Base-by-base conservation (phyloP, 2,888 invertebrate genomes). In the Archaeoteleia sp. region DNA sequence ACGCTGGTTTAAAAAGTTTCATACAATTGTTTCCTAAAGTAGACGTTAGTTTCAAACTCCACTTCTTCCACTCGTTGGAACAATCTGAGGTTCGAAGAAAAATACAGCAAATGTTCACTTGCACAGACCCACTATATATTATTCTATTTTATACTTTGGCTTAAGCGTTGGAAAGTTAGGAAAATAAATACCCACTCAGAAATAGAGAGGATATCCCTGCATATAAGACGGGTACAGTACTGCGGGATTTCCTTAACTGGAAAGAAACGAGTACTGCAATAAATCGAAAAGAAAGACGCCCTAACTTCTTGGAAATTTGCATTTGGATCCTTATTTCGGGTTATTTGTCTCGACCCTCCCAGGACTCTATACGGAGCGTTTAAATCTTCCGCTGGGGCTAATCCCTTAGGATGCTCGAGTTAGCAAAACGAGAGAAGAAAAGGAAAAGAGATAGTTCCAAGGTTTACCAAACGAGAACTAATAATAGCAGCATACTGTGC, bases 321-420 rank as follows among this genome's bases (percentile, higher is more conserved):
- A 80, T 79, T 72, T 68, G 71, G 60, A 74, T 74, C 76, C 75
- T 77, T 75, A 79, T 75, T 79, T 77, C 72, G 60, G 54, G 62
- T 74, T 75, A 76, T 78, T 78, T 76, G 75, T 77, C 76, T 72
- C 65, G 45, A 48, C 42, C 34, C 63, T 39, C 48, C 60, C 35
- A 48, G 57, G 46, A 67, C 53, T 60, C 45, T 42, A 43, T 60
- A 45, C 54, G 55, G 39, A 70, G 68, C 62, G 69, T 70, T 77
- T 77, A 75, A 78, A 77, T 77, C 77, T 77, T 61, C 66, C 61
- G 65, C 34, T 13, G 48, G 63, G 45, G 55, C 69, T 74, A 76
- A 77, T 78, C 76, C 77, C 75, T 14, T 46, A 70, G 68, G 77
- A 74, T 42, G 60, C 49, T 54, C 29, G 49, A 51, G 43, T 60